Evolutionary conservation across 2,888 invertebrate genomes (phyloP).

Genomic region (Scotopteryx bipunctaria): DNA sequence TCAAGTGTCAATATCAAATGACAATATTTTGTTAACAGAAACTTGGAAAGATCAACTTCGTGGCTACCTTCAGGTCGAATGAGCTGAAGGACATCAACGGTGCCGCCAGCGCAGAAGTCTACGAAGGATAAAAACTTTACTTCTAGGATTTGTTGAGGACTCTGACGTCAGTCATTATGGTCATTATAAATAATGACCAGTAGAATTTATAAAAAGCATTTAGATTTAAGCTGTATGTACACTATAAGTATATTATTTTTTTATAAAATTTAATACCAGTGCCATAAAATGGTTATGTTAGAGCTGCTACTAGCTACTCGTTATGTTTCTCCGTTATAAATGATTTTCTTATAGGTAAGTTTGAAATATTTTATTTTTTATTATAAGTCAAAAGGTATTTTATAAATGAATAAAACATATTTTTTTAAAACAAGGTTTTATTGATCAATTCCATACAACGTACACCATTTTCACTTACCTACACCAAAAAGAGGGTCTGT

Average conservation of each 20-base stretch:
- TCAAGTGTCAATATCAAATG: too few species aligned
- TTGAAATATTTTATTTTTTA: background rate
- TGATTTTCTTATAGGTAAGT: background rate
- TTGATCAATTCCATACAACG: conserved; percentile 65
- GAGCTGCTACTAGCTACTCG: conserved; percentile 30
- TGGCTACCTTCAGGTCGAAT: conserved; percentile 88
- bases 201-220: background rate
- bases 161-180: too few species aligned
- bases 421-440: conserved; percentile 56
- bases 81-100: conserved; percentile 88
- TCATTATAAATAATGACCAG: too few species aligned
- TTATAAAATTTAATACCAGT: conserved; percentile 12
- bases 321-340: conserved; percentile 2
- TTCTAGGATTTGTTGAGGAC: too few species aligned
- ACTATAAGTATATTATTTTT: conserved; percentile 1
- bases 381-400: background rate
- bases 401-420: conserved; percentile 37
- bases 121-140: conserved; percentile 62
- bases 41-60: conserved; percentile 85
- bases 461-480: conserved; percentile 64
- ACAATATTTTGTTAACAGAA: conserved; percentile 58
- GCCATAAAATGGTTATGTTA: conserved; percentile 28
- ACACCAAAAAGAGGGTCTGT: conserved; percentile 44
- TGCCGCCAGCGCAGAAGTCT: conserved; percentile 84
- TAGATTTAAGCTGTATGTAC: conserved; percentile 3